Evolutionary conservation across 2,113 vertebrate genomes (phyloP).

Genomic region (Dinomys branickii): DNA sequence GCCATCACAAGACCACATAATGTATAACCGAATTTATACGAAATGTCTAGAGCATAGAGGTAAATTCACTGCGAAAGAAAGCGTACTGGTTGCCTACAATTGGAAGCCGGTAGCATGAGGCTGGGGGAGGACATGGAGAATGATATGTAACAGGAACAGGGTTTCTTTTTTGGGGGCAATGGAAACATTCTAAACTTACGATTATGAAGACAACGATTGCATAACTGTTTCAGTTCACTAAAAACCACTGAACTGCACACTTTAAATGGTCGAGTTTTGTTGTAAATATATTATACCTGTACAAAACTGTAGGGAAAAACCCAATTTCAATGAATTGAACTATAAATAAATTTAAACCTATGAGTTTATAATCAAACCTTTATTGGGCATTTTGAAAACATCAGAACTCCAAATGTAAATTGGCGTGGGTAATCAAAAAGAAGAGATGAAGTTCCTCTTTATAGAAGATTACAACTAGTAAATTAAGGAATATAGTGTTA

Average conservation of each 20-base stretch:
- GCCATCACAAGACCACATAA: neutral
- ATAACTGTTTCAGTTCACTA: conserved; percentile 9
- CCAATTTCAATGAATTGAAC: neutral
- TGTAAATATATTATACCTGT: neutral
- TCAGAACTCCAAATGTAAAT: neutral
- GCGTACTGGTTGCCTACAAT: neutral
- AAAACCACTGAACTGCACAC: neutral
- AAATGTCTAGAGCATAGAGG: neutral
- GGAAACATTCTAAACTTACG: neutral
- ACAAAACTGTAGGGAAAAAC: neutral
- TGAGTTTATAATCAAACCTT: neutral
- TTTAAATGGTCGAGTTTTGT: conserved; percentile 13
- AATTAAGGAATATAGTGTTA: neutral
- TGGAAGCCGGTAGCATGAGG: neutral
- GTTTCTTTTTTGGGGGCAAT: neutral
- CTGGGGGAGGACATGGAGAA: neutral
- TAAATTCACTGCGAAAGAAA: conserved; percentile 9
- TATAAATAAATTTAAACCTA: neutral
- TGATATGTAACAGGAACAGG: neutral
- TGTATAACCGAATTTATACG: neutral
- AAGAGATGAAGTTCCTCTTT: neutral
- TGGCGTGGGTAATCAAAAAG: neutral
- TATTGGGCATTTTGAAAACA: neutral
- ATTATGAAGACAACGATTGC: neutral
- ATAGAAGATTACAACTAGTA: neutral